Conservation (phyloP, 2,113 vertebrate genomes). For the Hirundichthys speculiger region DNA sequence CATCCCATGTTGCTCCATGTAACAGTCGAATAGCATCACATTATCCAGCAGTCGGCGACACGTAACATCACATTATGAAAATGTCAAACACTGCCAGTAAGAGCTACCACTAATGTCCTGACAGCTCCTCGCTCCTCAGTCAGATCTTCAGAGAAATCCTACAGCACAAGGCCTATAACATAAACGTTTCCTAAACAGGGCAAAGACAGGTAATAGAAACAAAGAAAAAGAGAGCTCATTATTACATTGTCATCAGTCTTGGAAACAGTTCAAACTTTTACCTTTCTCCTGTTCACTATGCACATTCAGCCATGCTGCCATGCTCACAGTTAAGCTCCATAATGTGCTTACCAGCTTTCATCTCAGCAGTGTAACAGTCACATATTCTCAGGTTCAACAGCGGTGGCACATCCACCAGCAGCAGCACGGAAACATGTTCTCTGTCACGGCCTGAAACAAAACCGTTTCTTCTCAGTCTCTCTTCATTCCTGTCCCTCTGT, state of each 20-base stretch:
- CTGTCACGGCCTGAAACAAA: constrained; percentile 21
- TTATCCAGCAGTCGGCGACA: not conserved
- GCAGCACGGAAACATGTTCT: constrained; percentile 38
- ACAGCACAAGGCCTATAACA: no score
- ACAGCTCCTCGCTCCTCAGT: not conserved
- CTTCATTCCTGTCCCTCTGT: constrained; percentile 25
- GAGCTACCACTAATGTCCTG: not conserved
- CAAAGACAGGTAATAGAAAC: no score
- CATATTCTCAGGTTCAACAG: constrained; percentile 14
- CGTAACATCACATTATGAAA: not conserved
- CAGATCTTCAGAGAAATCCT: constrained; percentile 22
- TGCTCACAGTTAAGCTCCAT: not conserved
- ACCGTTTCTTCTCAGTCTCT: constrained; percentile 26
- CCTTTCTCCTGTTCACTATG: not conserved
- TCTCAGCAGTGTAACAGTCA: constrained; percentile 31
- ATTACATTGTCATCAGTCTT: no score
- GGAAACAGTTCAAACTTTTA: constrained; percentile 14
- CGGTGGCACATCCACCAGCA: constrained; percentile 25
- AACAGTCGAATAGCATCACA: constrained; percentile 5
- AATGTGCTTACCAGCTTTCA: constrained; percentile 34
- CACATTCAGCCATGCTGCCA: not conserved
- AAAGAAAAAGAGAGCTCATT: no score
- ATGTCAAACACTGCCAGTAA: not conserved
- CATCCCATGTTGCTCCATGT: constrained; percentile 4
- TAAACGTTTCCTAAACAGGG: no score